Evolutionary conservation across 2,888 invertebrate genomes (phyloP).

Genomic region (Danaus chrysippus): DNA sequence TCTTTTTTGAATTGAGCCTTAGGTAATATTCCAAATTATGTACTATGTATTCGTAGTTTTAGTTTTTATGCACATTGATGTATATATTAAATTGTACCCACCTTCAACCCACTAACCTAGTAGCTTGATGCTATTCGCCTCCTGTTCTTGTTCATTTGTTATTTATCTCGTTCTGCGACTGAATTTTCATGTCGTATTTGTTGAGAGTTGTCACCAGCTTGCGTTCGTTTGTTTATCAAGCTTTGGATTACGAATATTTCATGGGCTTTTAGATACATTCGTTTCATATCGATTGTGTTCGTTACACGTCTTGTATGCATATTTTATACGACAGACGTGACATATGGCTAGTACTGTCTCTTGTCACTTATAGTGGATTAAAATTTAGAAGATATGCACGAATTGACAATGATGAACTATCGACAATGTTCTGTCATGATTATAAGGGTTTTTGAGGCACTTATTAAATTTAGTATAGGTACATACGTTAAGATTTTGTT

Average conservation of each 20-base stretch:
- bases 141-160: conserved; percentile 21
- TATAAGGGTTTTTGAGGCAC: no score
- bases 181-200: conserved; percentile 22
- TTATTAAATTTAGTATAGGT: no score
- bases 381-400: no score
- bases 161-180: conserved; percentile 21
- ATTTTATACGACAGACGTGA: no score
- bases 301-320: not conserved
- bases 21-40: no score
- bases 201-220: not conserved
- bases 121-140: conserved; percentile 6
- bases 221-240: not conserved
- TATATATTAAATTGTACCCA: not conserved
- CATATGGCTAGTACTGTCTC: no score
- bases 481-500: no score
- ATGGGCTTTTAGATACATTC: not conserved
- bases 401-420: no score
- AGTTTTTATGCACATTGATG: not conserved
- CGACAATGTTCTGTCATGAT: no score
- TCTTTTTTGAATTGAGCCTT: no score
- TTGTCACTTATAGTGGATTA: no score
- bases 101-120: conserved; percentile 1
- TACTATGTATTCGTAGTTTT: not conserved
- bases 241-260: not conserved
- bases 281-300: not conserved